Base-by-base conservation (phyloP, 1,140 invertebrate genomes). In the Tenebrio molitor region DNA sequence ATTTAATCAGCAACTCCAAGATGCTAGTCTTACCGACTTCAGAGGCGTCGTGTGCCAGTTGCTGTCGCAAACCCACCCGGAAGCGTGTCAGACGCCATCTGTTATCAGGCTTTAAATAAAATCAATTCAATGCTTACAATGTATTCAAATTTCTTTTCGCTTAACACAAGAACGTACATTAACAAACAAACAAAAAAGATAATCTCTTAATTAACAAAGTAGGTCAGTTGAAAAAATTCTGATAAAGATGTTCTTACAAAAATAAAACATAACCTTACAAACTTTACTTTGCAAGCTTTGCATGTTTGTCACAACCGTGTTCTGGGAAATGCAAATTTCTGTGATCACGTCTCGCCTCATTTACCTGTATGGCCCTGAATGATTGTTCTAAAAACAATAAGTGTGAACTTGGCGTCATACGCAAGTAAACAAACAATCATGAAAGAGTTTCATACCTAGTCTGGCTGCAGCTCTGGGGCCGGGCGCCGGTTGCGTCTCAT, bases 1-100 rank as follows among this genome's bases (percentile, higher is more conserved):
- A 50, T 81, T 82, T 65, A 41, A 78, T 50, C 77, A 81, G 71
- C 29, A 77, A 34, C 66, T 77, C 21, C 81, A 82, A 69, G 73
- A 82, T 63, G 69, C 46, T 0, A 78, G 79, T 58, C 19, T 76
- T 23, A 33, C 23, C 1, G 72, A 80, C 36, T 81, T 81, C 64
- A 75, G 71, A 46, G 58, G 65, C 3, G 72, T 78, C 19, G 76
- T 78, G 4, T 81, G 80, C 50, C n/a, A 46, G 7, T 16, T 78
- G 34, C 36, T 76, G 72, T 42, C 8, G 33, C 33, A 69, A 53
- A 67, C 25, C 0, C 36, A 71, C 53, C 63, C 64, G 46, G 36
- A 62, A 33, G 68, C 64, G 50, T 74, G 72, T 21, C 21, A 36
- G 42, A 16, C 3, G 12, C 21, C 65, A 12, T n/a, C 58, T 23